Evolutionary conservation across 2,113 vertebrate genomes (phyloP).

Genomic region (Ranitomeya variabilis): DNA sequence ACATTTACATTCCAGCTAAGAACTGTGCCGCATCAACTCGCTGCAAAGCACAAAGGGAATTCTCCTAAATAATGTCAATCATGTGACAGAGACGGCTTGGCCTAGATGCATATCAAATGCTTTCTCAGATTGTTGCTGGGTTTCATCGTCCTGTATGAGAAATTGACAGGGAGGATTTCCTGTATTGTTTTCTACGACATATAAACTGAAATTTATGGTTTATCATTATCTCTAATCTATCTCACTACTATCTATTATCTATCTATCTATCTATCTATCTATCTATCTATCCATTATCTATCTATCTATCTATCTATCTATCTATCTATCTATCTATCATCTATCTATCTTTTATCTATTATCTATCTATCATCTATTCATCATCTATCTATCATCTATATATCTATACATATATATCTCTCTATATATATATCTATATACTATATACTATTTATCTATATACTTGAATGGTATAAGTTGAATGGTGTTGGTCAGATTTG

Average conservation of each 20-base stretch:
- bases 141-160: background rate
- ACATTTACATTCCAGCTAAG: constrained; percentile 6
- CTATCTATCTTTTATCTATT: constrained; percentile 23
- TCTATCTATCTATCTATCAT: constrained; percentile 3
- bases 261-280: background rate
- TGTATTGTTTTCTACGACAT: background rate
- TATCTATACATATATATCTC: too few relatives aligned
- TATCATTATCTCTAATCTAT: background rate
- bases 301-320: background rate
- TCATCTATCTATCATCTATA: too few relatives aligned
- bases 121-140: constrained; percentile 7
- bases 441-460: too few relatives aligned
- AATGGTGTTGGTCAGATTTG: too few relatives aligned
- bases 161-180: background rate
- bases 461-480: too few relatives aligned
- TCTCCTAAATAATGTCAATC: constrained; percentile 35
- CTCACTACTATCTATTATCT: background rate
- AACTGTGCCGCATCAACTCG: background rate
- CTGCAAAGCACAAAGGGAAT: constrained; percentile 38
- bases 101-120: constrained; percentile 41
- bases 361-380: background rate
- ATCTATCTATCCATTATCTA: background rate
- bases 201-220: background rate
- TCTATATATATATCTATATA: too few relatives aligned
- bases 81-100: constrained; percentile 31